Base-by-base conservation (phyloP, 2,888 invertebrate genomes). In the Noctua janthe region DNA sequence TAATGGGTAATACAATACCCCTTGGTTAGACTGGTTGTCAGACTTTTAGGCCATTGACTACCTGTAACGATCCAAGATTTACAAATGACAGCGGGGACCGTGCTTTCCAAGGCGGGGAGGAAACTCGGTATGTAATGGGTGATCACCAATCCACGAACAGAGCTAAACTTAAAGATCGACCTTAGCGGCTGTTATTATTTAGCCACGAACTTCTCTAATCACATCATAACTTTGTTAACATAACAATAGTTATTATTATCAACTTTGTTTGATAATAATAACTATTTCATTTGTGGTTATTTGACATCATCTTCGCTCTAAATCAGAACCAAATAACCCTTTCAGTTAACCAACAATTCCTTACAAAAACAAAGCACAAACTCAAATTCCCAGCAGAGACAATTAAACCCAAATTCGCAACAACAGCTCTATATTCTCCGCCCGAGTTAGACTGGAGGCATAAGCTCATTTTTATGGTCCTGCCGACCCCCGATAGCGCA, bases 391-490 rank as follows among this genome's bases (percentile, higher is more conserved):
- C 56, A 62, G 66, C 17, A 49, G 80, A 83, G 83, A 83, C 81
- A 87, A 88, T 84, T 79, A 76, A 69, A 78, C 54, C 77, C 81
- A 71, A 85, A 83, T 89, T 87, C 88, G 88, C 88, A 84, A 81
- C 83, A 91, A 80, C 92, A 89, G 77, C 94, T 94, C 94, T 90
- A 90, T 92, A 92, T 51, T 80, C 54, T 74, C 86, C 86, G 89
- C 92, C 70, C 92, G 93, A 93, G 95, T 95, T 95, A 95, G 96
- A 96, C 94, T 92, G 93, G 93, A 93, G 95, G 92, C 96, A 96
- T 97, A 97, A 97, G 96, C 97, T 96, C 93, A 94, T 96, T 97
- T 97, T 97, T 97, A 97, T 97, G 94, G 96, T 95, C 92, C 97
- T 97, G 97, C 90, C 94, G 92, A 90, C 90, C 88, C 89, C 93